Conservation (phyloP, 2,113 vertebrate species). For the Atherinomorus stipes region DNA sequence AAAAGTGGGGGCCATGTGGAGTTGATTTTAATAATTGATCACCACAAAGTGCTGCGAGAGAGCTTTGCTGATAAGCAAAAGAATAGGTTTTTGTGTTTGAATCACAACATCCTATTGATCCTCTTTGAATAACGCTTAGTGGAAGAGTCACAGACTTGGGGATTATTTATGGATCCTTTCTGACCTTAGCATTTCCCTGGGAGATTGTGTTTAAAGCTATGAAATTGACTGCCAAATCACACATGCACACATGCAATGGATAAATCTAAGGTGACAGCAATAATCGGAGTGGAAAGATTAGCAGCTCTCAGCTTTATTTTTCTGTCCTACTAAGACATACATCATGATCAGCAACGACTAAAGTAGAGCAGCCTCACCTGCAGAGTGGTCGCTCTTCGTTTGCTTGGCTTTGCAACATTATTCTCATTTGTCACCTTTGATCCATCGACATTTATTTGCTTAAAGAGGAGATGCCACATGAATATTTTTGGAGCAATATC, state of each 20-base stretch:
- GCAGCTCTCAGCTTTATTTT: conserved; percentile 45
- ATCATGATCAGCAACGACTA: conserved; percentile 53
- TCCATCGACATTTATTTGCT: conserved; percentile 47
- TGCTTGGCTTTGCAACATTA: background rate
- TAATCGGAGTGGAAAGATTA: conserved; percentile 68
- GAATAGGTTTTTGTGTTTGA: conserved; percentile 76
- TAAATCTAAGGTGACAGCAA: conserved; percentile 72
- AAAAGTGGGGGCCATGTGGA: conserved; percentile 73
- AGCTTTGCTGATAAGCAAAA: conserved; percentile 79
- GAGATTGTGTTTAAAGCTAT: conserved; percentile 74
- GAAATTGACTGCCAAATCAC: conserved; percentile 72
- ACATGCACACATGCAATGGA: conserved; percentile 60
- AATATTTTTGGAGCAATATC: conserved; percentile 22
- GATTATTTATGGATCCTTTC: conserved; percentile 79
- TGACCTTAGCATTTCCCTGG: conserved; percentile 72
- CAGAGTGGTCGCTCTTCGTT: conserved; percentile 14
- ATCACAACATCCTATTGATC: conserved; percentile 78
- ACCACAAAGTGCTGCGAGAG: conserved; percentile 74
- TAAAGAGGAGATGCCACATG: conserved; percentile 28
- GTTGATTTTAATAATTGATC: conserved; percentile 87
- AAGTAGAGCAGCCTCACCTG: conserved; percentile 48
- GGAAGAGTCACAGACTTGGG: conserved; percentile 69
- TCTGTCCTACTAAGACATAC: conserved; percentile 51
- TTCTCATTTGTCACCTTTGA: conserved; percentile 59
- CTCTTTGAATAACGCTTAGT: conserved; percentile 77